Base-by-base conservation (phyloP, 2,888 invertebrate genomes). In the Ommatoiulus sabulosus region DNA sequence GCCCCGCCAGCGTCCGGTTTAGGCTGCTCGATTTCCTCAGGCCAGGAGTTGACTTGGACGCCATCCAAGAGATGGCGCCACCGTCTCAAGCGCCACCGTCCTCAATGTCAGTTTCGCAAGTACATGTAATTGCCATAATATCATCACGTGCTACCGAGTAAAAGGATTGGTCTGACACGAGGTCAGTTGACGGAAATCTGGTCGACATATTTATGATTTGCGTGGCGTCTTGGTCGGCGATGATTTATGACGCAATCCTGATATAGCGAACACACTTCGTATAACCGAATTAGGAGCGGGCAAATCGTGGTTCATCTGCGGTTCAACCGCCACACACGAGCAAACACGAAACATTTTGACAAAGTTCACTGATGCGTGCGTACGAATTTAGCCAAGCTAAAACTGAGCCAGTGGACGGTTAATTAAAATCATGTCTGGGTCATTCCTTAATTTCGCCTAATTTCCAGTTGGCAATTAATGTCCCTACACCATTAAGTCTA, bases 111-210 rank as follows among this genome's bases (percentile, higher is more conserved):
- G 52, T 52, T 52, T 52, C 52, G 12, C 52, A 52, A 52, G 12
- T 52, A 46, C 46, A 46, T 46, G 46, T 52, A 63, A 63, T 63
- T 63, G 63, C n/a, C n/a, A n/a, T 10, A 63, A 63, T 63, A 63
- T 63, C 63, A 63, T 63, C 63, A 63, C 63, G 63, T 63, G 63
- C 63, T 63, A 63, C 63, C 63, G 20, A 63, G 63, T 63, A 63
- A 63, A 20, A 63, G 63, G 63, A 63, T 63, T 63, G 12, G n/a
- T n/a, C 63, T 63, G 63, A 63, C 63, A 63, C n/a, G 63, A n/a
- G 63, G 63, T 63, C 63, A 63, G 63, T 63, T 63, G 63, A 63
- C 63, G n/a, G 63, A 63, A 63, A 63, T 63, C 63, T 63, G 63
- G n/a, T 63, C 63, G 63, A 63, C 63, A 63, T 63, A 63, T 63